These are phyloP conservation scores for Squalus acanthias DNA, from an alignment of 2,797 vertebrate genomes.

Conservation along the genomic window DNA sequence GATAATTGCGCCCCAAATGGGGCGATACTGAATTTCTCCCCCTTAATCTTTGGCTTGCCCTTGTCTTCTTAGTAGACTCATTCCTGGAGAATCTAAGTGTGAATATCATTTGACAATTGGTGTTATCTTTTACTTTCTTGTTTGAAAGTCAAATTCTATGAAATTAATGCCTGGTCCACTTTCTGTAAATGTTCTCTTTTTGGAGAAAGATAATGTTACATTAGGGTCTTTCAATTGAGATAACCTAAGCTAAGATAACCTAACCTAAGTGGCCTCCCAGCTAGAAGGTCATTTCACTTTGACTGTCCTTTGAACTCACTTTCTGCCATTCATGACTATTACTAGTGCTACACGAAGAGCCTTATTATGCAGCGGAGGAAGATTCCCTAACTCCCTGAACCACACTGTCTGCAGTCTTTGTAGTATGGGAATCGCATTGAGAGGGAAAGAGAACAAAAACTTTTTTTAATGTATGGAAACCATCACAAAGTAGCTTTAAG, in stretches of 20 bases:
- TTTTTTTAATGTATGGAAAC: not conserved
- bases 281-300: not conserved
- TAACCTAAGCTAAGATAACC: not conserved
- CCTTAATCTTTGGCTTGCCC: too few relatives aligned
- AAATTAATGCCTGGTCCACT: not conserved
- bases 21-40: too few relatives aligned
- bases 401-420: not conserved
- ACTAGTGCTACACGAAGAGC: not conserved
- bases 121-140: not conserved
- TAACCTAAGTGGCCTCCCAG: not conserved
- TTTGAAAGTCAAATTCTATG: not conserved
- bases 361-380: not conserved
- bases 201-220: not conserved
- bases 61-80: not conserved
- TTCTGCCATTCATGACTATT: not conserved
- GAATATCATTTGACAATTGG: not conserved
- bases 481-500: not conserved
- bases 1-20: too few relatives aligned
- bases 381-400: too few relatives aligned
- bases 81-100: not conserved
- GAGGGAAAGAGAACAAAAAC: not conserved
- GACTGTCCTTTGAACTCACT: not conserved
- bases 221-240: not conserved
- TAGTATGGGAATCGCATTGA: not conserved
- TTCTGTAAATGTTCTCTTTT: not conserved